Evolutionary conservation across 2,888 invertebrate species (phyloP), one percentile per base, ranked within the genome.

Genomic region (Allophyes oxyacanthae): DNA sequence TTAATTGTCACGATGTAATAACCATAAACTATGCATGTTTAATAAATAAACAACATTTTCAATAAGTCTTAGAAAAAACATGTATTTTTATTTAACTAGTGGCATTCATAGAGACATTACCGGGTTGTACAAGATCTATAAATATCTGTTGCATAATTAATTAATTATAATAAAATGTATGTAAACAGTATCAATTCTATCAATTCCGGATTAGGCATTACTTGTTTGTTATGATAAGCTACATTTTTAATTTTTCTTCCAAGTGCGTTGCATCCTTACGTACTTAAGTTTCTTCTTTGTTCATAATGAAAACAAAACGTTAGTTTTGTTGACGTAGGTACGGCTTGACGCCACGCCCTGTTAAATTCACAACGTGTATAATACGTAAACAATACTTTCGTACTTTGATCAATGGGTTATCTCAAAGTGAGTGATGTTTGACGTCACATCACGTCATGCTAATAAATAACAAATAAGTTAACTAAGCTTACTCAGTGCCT

Each of bases 321-420:
- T n/a, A 14, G 3, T 14, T 30, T 11, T 42, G 30, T 0, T 32
- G 14, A 36, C 20, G 25, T 9, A 11, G 3, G 1, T 14, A 25
- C 5, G 13, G 15, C 25, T 11, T 15, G 14, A 42, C 25, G 37
- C 2, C 15, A 38, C 8, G n/a, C 5, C 8, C 28, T 6, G 13
- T 42, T 10, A 32, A 2, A 42, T 28, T 26, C 44, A 8, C 10
- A 37, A 51, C 32, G 38, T 33, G 36, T 8, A 14, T 6, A 40
- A 38, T 36, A 20, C n/a, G 6, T 25, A 44, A 53, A 66, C 38
- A 53, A 58, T 25, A 41, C 10, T 40, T 38, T 13, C 37, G 56
- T 13, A 68, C 68, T 64, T 68, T 56, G 53, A 56, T 14, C 51
- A 30, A 34, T 11, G 11, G 36, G 50, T 53, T 68, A 60, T 56